Evolutionary conservation across 2,888 invertebrate genomes (phyloP).

Genomic region (Alitta virens): DNA sequence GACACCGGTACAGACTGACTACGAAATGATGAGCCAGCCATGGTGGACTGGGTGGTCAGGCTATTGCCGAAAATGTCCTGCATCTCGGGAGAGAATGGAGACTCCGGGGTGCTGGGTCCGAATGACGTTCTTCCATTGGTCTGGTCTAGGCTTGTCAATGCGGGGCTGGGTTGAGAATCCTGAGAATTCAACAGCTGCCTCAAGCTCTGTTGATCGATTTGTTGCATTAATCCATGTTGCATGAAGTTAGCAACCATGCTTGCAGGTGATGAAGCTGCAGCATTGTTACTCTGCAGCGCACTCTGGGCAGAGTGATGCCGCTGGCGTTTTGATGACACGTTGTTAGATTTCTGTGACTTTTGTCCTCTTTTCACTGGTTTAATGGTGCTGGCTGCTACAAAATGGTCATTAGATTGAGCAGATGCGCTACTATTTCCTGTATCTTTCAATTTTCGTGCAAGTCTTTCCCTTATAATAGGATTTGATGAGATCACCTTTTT

Average conservation of each 20-base stretch:
- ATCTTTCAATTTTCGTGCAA: neutral
- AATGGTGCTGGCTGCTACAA: conserved; percentile 15
- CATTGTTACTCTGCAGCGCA: conserved; percentile 5
- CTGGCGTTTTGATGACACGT: conserved; percentile 1
- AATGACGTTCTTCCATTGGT: conserved; percentile 2
- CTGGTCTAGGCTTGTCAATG: neutral
- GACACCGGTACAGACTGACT: conserved; percentile 15
- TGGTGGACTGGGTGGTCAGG: no score
- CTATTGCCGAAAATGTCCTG: conserved; percentile 7
- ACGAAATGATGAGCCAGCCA: conserved; percentile 2
- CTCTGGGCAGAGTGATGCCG: conserved; percentile 16
- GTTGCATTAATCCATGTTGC: neutral
- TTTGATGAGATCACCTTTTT: neutral
- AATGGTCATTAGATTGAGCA: conserved; percentile 7
- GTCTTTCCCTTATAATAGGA: neutral
- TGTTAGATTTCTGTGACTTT: neutral
- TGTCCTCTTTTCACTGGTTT: conserved; percentile 13
- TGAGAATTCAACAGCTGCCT: neutral
- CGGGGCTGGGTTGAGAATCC: neutral
- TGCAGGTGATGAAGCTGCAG: neutral
- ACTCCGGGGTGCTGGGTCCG: conserved; percentile 18
- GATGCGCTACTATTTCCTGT: neutral
- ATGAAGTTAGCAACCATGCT: neutral
- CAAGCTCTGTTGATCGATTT: neutral
- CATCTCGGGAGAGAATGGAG: conserved; percentile 21